Percentiles rank a stretch among this genome's conserved stretches.
Evolutionary conservation across 1,140 invertebrate genomes (phyloP).

Genomic region (Telenomus remus): DNA sequence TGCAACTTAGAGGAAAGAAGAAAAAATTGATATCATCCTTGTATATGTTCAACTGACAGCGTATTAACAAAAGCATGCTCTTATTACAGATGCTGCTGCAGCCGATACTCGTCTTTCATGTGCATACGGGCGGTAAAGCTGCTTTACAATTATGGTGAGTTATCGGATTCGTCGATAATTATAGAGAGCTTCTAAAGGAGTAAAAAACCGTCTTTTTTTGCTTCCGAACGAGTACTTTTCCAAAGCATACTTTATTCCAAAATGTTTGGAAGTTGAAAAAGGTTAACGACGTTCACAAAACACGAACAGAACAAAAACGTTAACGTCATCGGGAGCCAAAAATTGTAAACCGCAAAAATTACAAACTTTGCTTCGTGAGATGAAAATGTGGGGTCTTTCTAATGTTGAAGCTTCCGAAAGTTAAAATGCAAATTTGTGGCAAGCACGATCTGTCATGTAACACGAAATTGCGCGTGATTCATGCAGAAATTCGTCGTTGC

Average conservation of each 20-base stretch:
- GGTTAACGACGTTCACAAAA: too few relatives aligned
- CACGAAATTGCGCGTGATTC: conserved; percentile 49
- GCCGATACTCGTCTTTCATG: conserved; percentile 48
- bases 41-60: conserved; percentile 23
- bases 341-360: too few relatives aligned
- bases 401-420: too few relatives aligned
- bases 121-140: conserved; percentile 49
- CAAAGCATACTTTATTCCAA: neutral
- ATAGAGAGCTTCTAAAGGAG: conserved; percentile 43
- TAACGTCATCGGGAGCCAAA: too few relatives aligned
- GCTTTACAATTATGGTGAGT: conserved; percentile 58
- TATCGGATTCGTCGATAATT: conserved; percentile 60
- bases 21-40: conserved; percentile 20
- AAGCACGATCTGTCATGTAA: conserved; percentile 25
- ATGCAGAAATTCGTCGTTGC: conserved; percentile 35
- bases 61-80: conserved; percentile 47
- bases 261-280: too few relatives aligned
- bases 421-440: too few relatives aligned
- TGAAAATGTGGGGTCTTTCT: too few relatives aligned
- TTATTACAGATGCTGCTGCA: conserved; percentile 53
- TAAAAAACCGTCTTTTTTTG: conserved; percentile 51
- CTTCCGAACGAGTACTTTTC: conserved; percentile 19
- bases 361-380: too few relatives aligned
- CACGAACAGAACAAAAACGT: too few relatives aligned
- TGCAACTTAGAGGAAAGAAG: conserved; percentile 3